These are phyloP conservation scores for Todus mexicanus DNA, from an alignment of 2,797 vertebrate species.

Conservation along the genomic window DNA sequence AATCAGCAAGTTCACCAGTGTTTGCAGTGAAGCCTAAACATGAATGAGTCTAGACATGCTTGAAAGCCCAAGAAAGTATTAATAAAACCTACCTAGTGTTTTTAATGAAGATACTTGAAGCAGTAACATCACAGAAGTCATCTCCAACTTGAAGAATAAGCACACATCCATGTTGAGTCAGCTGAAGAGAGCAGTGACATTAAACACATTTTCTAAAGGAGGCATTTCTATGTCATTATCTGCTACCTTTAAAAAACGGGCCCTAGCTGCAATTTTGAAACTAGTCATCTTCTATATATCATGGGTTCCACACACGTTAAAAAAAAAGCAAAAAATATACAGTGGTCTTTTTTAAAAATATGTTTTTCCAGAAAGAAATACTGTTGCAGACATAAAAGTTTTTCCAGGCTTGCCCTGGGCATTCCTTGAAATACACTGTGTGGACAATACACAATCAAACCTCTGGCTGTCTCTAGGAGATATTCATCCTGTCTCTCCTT, in stretches of 20 bases:
- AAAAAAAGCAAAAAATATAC: conserved; percentile 2
- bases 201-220: conserved; percentile 2
- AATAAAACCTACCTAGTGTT: not conserved
- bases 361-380: conserved; percentile 38
- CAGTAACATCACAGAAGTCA: not conserved
- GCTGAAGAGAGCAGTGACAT: not conserved
- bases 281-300: not conserved
- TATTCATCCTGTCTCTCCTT: conserved; percentile 45
- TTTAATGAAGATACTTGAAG: conserved; percentile 1
- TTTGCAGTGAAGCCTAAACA: conserved; percentile 5
- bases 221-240: not conserved
- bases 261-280: conserved; percentile 8
- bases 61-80: not conserved
- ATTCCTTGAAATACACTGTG: conserved; percentile 10
- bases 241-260: not conserved
- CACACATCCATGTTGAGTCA: not conserved
- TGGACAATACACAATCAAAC: not conserved
- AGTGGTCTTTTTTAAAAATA: not conserved
- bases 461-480: conserved; percentile 5
- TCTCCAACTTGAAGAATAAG: not conserved
- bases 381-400: conserved; percentile 24
- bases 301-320: not conserved
- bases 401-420: conserved; percentile 40
- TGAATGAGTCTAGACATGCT: conserved; percentile 27
- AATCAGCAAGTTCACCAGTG: not conserved